Base-by-base conservation (phyloP, 2,888 invertebrate species). In the Suillia variegata region DNA sequence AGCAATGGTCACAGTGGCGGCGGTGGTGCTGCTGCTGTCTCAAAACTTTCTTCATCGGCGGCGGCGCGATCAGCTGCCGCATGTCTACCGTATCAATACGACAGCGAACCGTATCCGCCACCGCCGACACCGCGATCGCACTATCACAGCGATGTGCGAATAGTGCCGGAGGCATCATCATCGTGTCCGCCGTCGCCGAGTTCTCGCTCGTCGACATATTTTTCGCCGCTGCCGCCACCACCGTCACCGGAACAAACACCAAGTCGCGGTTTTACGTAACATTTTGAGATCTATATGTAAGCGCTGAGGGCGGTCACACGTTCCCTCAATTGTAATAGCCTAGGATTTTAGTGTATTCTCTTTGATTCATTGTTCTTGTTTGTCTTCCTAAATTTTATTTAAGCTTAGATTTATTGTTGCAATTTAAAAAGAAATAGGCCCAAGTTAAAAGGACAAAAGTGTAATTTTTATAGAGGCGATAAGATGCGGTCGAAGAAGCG, bases 201-300 rank as follows among this genome's bases (percentile, higher is more conserved):
- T 63, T 91, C 91, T 5, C 85, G 91, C 62, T 90, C 91, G 20
- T 88, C 89, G 33, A 88, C 89, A n/a, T 92, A 89, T 76, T 91
- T 90, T 71, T 89, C 89, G 80, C 94, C 90, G 2, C 80, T 89
- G 62, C 92, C 92, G 33, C 95, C 95, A 10, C 94, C 95, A 8
- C 94, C 94, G 22, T 93, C 94, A 45, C 94, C 94, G 17, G 89
- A 87, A 51, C 89, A 88, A 65, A 84, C 85, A 33, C 84, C 84
- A 45, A 82, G 84, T 64, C 80, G 84, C 26, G 83, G 85, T 20
- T 86, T 80, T 62, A 80, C 80, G 80, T 80, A 80, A 79, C 80
- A 80, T 75, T 80, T 79, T 61, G 80, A 80, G 75, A 78, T 77
- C 64, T 77, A 72, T 63, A 77, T 80, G 74, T 80, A 80, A 79